Base-by-base conservation (phyloP, 2,113 vertebrate genomes). In the Pseudolaguvia tuberculata region DNA sequence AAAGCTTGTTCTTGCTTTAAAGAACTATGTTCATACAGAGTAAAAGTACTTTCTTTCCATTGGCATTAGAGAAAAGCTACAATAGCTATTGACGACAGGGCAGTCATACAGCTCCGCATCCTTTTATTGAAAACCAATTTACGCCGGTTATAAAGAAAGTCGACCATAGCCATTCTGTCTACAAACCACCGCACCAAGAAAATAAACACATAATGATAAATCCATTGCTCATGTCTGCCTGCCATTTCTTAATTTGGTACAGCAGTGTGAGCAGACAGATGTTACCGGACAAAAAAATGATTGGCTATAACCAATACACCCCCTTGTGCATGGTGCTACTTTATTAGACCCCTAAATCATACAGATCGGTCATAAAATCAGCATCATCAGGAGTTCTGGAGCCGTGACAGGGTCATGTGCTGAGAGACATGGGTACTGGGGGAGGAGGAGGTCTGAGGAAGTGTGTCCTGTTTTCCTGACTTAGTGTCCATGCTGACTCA, bases 101-200 rank as follows among this genome's bases (percentile, higher is more conserved):
- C 3, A 18, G 51, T 74, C 57, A 75, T 9, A 76, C 47, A 67
- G 51, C 51, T 81, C 25, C 56, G 74, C 53, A 57, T 17, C 77
- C 20, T 78, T 69, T 83, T 80, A 81, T 84, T 84, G 70, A 78
- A 79, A 68, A 80, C 71, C 76, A 70, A 76, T 51, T 70, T 77
- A 23, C 21, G 42, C 61, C 48, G 50, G 78, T 81, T 81, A 80
- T 57, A 72, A 51, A 78, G 27, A 47, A 80, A 68, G 78, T 58
- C n/a, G 75, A 72, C 80, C 76, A 78, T 23, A 57, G 29, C 80
- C 55, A 79, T 73, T 78, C 61, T 51, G 39, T 39, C 74, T 35
- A 25, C 27, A 17, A 53, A 23, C 25, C 53, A 35, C 35, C 10
- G 8, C 27, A 25, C 39, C 71, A 67, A 48, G 62, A 48, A 55